phyloP scores from a whole-genome alignment of 2,888 invertebrate genomes.

The Spodoptera picta region DNA sequence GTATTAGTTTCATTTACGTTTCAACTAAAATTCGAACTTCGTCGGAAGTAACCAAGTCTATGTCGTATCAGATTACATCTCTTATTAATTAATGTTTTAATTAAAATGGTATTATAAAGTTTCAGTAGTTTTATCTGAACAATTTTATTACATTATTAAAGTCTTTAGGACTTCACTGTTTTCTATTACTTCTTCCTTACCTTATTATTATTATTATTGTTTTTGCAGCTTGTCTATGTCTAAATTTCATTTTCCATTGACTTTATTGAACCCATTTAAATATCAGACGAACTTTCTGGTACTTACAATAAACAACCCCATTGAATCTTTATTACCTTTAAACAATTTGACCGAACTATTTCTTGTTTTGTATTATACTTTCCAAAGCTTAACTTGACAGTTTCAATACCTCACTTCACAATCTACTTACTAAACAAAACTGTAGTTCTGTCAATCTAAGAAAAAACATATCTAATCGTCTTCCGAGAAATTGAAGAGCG shows the following conservation, averaged over 20 bases:
- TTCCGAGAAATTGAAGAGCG: background rate
- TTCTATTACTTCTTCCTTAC: background rate
- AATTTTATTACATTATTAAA: conserved; percentile 14
- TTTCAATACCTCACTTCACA: too few species aligned
- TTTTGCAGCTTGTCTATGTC: conserved; percentile 11
- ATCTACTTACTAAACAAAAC: too few species aligned
- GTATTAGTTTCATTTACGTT: too few species aligned
- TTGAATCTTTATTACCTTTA: background rate
- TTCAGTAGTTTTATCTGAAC: conserved; percentile 7
- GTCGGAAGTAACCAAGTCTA: background rate
- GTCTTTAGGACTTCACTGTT: background rate
- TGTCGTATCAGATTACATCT: conserved; percentile 22
- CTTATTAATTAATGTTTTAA: conserved; percentile 24
- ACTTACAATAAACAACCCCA: conserved; percentile 7
- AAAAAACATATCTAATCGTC: too few species aligned
- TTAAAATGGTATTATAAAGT: conserved; percentile 14
- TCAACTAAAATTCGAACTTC: too few species aligned
- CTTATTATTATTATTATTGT: background rate
- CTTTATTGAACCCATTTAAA: conserved; percentile 39
- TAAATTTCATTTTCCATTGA: conserved; percentile 26
- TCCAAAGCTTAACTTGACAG: too few species aligned
- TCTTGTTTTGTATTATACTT: too few species aligned
- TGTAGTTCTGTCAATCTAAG: too few species aligned
- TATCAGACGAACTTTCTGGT: conserved; percentile 8
- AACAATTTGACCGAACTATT: too few species aligned